Conservation (phyloP, 2,888 invertebrate species). For the Galeopsomyia nigrocyanea region DNA sequence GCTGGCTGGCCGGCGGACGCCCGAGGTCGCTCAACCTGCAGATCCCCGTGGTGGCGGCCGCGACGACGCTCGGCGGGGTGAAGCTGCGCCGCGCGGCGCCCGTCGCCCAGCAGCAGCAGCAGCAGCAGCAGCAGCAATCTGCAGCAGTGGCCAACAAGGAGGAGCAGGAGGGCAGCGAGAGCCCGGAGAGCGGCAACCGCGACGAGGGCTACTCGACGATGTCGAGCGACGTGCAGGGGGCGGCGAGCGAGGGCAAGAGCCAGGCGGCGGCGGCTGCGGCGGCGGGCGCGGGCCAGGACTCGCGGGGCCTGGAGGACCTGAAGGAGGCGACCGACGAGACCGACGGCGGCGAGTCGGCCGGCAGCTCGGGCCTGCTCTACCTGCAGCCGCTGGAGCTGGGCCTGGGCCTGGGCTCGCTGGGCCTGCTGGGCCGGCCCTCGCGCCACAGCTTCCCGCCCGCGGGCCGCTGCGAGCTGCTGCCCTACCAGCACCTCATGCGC, state of each 20-base stretch:
- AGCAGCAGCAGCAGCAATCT: no score
- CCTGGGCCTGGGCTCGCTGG: slow-evolving; percentile 70
- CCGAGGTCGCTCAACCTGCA: slow-evolving; percentile 80
- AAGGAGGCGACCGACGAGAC: slow-evolving; percentile 81
- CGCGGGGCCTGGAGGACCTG: slow-evolving; percentile 77
- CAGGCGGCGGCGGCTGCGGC: slow-evolving; percentile 55
- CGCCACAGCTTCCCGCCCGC: slow-evolving; percentile 83
- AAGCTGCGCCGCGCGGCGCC: slow-evolving; percentile 68
- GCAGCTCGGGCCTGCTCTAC: slow-evolving; percentile 78
- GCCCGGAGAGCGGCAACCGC: slow-evolving; percentile 82
- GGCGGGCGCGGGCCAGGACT: slow-evolving; percentile 66
- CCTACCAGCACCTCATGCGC: slow-evolving; percentile 81
- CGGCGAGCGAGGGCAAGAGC: slow-evolving; percentile 71
- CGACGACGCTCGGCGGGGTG: no score
- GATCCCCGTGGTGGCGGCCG: slow-evolving; percentile 72
- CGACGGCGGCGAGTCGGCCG: slow-evolving; percentile 68
- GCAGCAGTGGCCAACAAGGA: slow-evolving; percentile 63
- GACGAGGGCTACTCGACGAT: slow-evolving; percentile 89
- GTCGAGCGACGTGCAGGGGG: slow-evolving; percentile 84
- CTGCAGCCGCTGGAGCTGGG: slow-evolving; percentile 76
- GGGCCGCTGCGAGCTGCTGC: slow-evolving; percentile 76
- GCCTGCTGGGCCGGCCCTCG: slow-evolving; percentile 69
- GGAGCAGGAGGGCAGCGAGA: slow-evolving; percentile 78
- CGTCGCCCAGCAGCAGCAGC: slow-evolving; percentile 67
- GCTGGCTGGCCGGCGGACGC: slow-evolving; percentile 78